Conservation (phyloP, 2,888 invertebrate species). For the Bombyx huttoni region DNA sequence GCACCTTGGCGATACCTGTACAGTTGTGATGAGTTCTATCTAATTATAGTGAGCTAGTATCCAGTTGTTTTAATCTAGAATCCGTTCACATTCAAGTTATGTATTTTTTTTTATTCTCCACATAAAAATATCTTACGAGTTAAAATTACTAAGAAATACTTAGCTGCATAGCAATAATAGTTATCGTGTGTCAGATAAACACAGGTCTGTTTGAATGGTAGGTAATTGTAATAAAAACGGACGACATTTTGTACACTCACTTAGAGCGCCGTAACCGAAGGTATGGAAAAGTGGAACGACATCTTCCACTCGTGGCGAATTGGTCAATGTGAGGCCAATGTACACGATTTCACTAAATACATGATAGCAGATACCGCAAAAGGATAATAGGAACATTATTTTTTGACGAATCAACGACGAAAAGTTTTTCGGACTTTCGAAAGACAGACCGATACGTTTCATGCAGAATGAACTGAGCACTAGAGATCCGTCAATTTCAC, state of each 20-base stretch:
- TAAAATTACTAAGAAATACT: too few relatives aligned
- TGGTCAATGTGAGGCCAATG: constrained; percentile 47
- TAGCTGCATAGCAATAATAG: too few relatives aligned
- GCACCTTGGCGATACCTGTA: constrained; percentile 45
- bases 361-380: constrained; percentile 47
- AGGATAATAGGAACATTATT: constrained; percentile 34
- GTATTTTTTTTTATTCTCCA: too few relatives aligned
- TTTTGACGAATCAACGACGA: constrained; percentile 31
- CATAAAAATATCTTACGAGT: too few relatives aligned
- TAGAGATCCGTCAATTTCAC: constrained; percentile 46
- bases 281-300: constrained; percentile 61
- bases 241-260: constrained; percentile 29
- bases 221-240: neutral
- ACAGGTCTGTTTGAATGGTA: neutral
- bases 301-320: constrained; percentile 56
- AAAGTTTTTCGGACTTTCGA: constrained; percentile 26
- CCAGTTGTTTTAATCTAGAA: too few relatives aligned
- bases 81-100: too few relatives aligned
- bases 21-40: neutral
- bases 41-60: too few relatives aligned
- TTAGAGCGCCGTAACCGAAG: constrained; percentile 57
- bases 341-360: constrained; percentile 53
- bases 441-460: constrained; percentile 46
- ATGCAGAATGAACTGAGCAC: constrained; percentile 41
- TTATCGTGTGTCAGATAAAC: too few relatives aligned